Evolutionary conservation across 2,113 vertebrate genomes (phyloP).

Genomic region (Eupsittula cactorum): DNA sequence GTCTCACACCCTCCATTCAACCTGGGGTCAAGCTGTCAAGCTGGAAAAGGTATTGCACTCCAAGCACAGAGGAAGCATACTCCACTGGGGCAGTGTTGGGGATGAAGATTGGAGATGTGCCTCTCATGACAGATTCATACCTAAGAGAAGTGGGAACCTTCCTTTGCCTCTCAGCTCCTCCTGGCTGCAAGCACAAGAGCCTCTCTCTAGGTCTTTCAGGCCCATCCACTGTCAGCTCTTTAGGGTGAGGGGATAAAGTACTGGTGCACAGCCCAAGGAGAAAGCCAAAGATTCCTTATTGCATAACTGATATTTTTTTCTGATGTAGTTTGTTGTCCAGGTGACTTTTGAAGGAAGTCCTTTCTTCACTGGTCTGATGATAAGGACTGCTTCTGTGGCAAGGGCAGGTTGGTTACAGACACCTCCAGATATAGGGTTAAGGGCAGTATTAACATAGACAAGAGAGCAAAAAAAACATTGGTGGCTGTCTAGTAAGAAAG

Average conservation of each 20-base stretch:
- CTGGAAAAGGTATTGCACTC: background rate
- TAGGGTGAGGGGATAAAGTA: background rate
- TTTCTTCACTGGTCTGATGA: background rate
- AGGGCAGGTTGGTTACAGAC: background rate
- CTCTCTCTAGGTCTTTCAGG: background rate
- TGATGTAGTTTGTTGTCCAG: background rate
- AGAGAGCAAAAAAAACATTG: background rate
- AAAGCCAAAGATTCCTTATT: background rate
- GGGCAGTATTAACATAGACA: background rate
- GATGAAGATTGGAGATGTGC: background rate
- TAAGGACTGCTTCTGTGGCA: background rate
- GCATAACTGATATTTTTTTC: background rate
- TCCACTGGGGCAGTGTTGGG: background rate
- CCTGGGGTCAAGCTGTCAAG: background rate
- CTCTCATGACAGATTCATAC: rapidly evolving
- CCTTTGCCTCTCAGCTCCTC: background rate
- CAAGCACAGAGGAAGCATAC: background rate
- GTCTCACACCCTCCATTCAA: background rate
- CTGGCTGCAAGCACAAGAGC: background rate
- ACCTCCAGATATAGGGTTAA: background rate
- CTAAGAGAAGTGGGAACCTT: background rate
- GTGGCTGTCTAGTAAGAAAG: background rate
- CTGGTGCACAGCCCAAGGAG: background rate
- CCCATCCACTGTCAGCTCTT: background rate
- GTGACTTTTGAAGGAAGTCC: background rate